Conservation (phyloP, 2,888 invertebrate genomes). For the Pelosia muscerda region DNA sequence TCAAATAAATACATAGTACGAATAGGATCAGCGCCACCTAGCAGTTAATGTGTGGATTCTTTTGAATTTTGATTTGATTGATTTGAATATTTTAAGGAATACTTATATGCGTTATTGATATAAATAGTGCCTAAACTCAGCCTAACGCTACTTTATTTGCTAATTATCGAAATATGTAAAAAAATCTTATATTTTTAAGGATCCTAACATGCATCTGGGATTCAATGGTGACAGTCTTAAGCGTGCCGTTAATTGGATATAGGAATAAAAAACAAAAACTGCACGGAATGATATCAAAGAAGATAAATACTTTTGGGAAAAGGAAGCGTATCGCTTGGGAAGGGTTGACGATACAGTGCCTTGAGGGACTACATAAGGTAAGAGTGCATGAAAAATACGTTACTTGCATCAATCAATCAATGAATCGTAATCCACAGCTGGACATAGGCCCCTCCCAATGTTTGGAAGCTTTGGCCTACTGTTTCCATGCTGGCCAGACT, state of each 20-base stretch:
- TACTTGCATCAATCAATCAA: too few species aligned
- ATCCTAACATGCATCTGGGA: slow-evolving; percentile 97
- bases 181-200: slow-evolving; percentile 62
- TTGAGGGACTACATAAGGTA: slow-evolving; percentile 96
- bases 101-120: too few species aligned
- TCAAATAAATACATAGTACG: too few species aligned
- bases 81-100: not conserved
- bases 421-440: too few species aligned
- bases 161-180: not conserved
- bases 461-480: too few species aligned
- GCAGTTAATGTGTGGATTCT: too few species aligned
- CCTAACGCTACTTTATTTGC: not conserved
- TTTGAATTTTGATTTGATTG: too few species aligned
- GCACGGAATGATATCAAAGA: slow-evolving; percentile 87
- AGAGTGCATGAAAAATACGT: slow-evolving; percentile 18
- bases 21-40: too few species aligned
- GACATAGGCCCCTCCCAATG: too few species aligned
- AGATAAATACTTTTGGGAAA: slow-evolving; percentile 80
- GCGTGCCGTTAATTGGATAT: slow-evolving; percentile 90
- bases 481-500: too few species aligned
- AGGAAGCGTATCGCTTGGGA: slow-evolving; percentile 86
- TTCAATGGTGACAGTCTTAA: slow-evolving; percentile 95
- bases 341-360: slow-evolving; percentile 93
- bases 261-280: slow-evolving; percentile 75
- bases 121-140: too few species aligned